A percentile compares a stretch with the other conserved stretches of the same genome.
Evolutionary conservation across 1,140 invertebrate genomes (phyloP).

Genomic region (Sycophila sp.): DNA sequence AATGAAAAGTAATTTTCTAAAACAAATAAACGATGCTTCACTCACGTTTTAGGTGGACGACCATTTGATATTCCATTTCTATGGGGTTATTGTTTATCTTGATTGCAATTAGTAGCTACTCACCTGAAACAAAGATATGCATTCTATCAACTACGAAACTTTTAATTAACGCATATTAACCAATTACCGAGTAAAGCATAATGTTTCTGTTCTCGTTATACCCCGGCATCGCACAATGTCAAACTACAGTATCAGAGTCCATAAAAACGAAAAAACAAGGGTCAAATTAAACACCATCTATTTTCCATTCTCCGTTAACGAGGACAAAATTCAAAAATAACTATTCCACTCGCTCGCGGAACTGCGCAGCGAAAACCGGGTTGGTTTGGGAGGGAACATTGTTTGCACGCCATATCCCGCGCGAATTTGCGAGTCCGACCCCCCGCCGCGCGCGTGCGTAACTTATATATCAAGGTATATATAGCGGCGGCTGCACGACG

Average conservation of each 20-base stretch:
- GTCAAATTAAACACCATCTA: background rate
- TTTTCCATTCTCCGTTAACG: background rate
- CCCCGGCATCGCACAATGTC: too few relatives aligned
- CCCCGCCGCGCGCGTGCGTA: background rate
- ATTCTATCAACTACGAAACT: too few relatives aligned
- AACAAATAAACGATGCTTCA: too few relatives aligned
- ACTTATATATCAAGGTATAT: background rate
- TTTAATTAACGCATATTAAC: too few relatives aligned
- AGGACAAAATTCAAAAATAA: background rate
- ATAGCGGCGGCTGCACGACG: too few relatives aligned
- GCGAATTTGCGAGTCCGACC: background rate
- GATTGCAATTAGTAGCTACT: background rate
- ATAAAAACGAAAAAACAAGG: background rate
- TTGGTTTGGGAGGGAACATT: background rate
- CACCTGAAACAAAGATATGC: constrained; percentile 20
- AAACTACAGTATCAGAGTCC: too few relatives aligned
- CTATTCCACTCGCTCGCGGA: background rate
- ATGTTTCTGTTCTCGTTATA: too few relatives aligned
- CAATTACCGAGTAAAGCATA: too few relatives aligned
- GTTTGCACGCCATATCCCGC: constrained; percentile 7
- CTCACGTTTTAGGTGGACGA: too few relatives aligned
- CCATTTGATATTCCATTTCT: too few relatives aligned
- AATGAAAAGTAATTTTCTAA: too few relatives aligned
- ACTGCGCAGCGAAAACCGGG: background rate
- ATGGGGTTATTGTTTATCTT: too few relatives aligned